Conservation (phyloP, 2,113 vertebrate genomes). For the Podarcis raffonei region DNA sequence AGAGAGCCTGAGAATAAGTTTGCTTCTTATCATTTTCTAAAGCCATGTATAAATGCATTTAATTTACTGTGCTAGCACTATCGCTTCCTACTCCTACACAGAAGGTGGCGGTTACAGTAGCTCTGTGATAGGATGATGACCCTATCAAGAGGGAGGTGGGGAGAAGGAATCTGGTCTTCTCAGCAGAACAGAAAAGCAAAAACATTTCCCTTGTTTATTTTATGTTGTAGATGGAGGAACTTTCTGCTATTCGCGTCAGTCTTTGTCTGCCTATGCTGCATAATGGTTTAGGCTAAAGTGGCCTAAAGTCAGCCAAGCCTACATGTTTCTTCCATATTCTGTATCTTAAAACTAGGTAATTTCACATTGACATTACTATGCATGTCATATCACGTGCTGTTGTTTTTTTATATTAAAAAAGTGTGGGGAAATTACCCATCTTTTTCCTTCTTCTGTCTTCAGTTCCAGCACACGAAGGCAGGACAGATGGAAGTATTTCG, state of each 20-base stretch:
- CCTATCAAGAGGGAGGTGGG: not conserved
- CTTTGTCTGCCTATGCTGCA: not conserved
- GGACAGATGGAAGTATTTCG: conserved; percentile 46
- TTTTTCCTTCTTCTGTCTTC: conserved; percentile 84
- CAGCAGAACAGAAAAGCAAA: not conserved
- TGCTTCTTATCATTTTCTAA: conserved; percentile 22
- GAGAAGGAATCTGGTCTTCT: conserved; percentile 3
- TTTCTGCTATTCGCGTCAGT: conserved; percentile 5
- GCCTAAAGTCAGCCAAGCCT: not conserved
- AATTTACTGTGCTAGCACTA: not conserved
- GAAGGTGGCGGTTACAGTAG: not conserved
- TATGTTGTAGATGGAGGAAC: conserved; percentile 11
- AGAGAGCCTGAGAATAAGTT: not conserved
- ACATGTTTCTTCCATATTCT: conserved; percentile 4
- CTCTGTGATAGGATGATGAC: not conserved
- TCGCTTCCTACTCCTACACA: not conserved
- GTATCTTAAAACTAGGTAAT: not conserved
- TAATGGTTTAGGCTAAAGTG: conserved; percentile 11
- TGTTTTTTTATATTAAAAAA: conserved; percentile 3
- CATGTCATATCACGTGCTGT: not conserved
- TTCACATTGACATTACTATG: conserved; percentile 8
- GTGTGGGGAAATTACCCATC: conserved; percentile 82
- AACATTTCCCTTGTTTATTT: conserved; percentile 17
- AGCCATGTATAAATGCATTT: conserved; percentile 13
- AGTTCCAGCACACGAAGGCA: conserved; percentile 55